Conservation (phyloP, 2,113 vertebrate species). For the Mola mola region DNA sequence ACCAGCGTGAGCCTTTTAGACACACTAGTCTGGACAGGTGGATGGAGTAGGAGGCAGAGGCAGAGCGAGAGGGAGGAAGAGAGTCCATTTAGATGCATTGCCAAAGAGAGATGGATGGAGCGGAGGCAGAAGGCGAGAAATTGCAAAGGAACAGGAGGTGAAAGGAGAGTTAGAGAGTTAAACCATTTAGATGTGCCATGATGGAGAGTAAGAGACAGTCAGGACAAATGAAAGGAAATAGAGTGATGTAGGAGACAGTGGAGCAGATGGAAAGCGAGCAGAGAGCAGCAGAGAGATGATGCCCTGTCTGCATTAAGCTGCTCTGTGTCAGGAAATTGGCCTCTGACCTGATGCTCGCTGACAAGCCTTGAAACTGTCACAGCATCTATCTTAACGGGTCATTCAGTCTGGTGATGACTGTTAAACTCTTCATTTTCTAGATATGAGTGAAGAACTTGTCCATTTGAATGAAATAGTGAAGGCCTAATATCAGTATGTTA, state of each 20-base stretch:
- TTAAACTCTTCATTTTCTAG: background rate
- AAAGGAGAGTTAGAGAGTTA: slow-evolving; percentile 18
- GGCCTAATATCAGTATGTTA: no score
- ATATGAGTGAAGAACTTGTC: no score
- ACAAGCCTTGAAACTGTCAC: slow-evolving; percentile 36
- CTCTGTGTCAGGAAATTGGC: slow-evolving; percentile 60
- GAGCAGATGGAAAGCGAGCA: slow-evolving; percentile 39
- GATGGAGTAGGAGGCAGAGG: slow-evolving; percentile 30
- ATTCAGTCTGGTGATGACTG: background rate
- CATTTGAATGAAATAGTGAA: no score
- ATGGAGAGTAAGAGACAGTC: slow-evolving; percentile 36
- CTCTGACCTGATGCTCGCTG: slow-evolving; percentile 40
- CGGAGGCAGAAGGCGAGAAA: slow-evolving; percentile 40
- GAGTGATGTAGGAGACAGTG: slow-evolving; percentile 50
- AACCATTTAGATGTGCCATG: slow-evolving; percentile 54
- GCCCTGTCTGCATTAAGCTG: slow-evolving; percentile 48
- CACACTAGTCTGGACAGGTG: slow-evolving; percentile 67
- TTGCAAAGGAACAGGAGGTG: slow-evolving; percentile 35
- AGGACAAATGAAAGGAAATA: slow-evolving; percentile 55
- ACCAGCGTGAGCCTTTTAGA: slow-evolving; percentile 66
- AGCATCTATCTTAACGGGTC: slow-evolving; percentile 14
- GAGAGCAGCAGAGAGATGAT: slow-evolving; percentile 39
- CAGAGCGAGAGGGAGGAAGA: slow-evolving; percentile 8
- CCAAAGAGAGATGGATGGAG: slow-evolving; percentile 53
- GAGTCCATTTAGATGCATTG: slow-evolving; percentile 52